A percentile compares a stretch with the other conserved stretches of the same genome.
These are phyloP conservation scores for Pachypanchax playfairii DNA, from an alignment of 2,113 vertebrate genomes.

Conservation along the genomic window DNA sequence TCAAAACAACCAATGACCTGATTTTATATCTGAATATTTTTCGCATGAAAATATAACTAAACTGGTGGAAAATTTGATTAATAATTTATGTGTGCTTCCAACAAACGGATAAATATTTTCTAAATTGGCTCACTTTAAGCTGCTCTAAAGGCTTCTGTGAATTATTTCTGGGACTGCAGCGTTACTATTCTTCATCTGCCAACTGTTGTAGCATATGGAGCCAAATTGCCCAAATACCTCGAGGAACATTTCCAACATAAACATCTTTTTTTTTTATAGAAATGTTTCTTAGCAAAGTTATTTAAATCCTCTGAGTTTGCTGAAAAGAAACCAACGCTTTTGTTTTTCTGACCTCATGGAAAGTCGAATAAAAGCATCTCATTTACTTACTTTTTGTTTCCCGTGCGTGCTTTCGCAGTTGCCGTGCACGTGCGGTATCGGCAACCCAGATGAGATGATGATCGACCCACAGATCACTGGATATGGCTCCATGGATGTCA, in stretches of 20 bases:
- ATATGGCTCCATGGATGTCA: slow-evolving; percentile 88
- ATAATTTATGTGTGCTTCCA: slow-evolving; percentile 34
- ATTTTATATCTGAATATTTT: slow-evolving; percentile 28
- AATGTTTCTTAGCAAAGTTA: slow-evolving; percentile 48
- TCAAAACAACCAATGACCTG: slow-evolving; percentile 19
- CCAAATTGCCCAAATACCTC: slow-evolving; percentile 61
- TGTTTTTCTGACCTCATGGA: too few relatives aligned
- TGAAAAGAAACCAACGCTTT: slow-evolving; percentile 13
- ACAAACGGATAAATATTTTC: slow-evolving; percentile 55
- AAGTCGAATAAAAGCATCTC: not conserved
- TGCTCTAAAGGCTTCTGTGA: slow-evolving; percentile 35
- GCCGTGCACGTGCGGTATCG: slow-evolving; percentile 87
- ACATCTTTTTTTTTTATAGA: slow-evolving; percentile 37
- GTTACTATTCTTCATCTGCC: slow-evolving; percentile 63
- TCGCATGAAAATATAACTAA: slow-evolving; percentile 26
- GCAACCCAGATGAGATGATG: slow-evolving; percentile 86
- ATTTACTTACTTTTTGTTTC: slow-evolving; percentile 1
- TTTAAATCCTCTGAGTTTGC: slow-evolving; percentile 23
- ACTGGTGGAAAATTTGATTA: slow-evolving; percentile 23
- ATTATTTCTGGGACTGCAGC: slow-evolving; percentile 57
- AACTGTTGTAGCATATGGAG: slow-evolving; percentile 73
- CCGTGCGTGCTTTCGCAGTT: slow-evolving; percentile 81
- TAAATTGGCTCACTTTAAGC: slow-evolving; percentile 38
- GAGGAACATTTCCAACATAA: slow-evolving; percentile 57
- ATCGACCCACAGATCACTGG: slow-evolving; percentile 83